Evolutionary conservation across 2,888 invertebrate genomes (phyloP).

Genomic region (Sarcophaga variegata): DNA sequence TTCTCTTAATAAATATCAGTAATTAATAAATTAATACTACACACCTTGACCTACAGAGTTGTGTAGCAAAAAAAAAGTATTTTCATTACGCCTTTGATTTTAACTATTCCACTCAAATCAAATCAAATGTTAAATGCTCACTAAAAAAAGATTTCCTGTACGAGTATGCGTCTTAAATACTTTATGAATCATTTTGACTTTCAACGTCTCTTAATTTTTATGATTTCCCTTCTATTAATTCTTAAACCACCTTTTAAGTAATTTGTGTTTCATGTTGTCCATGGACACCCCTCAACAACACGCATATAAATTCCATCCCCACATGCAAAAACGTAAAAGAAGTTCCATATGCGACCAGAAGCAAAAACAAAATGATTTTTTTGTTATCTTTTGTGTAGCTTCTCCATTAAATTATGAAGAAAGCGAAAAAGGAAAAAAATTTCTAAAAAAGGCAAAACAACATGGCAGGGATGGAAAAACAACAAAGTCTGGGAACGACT

Average conservation of each 20-base stretch:
- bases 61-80: not conserved
- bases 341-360: conserved; percentile 59
- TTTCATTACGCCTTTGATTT: not conserved
- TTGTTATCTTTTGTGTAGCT: conserved; percentile 22
- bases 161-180: not conserved
- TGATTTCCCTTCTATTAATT: conserved; percentile 46
- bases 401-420: conserved; percentile 23
- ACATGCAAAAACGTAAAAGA: conserved; percentile 17
- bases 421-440: not conserved
- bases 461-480: conserved; percentile 13
- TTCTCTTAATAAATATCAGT: not conserved
- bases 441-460: conserved; percentile 1
- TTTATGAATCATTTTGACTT: conserved; percentile 54
- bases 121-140: not conserved
- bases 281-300: conserved; percentile 25
- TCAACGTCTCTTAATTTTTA: conserved; percentile 45
- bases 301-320: not conserved
- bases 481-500: conserved; percentile 38
- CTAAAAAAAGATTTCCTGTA: not conserved
- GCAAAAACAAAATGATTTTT: conserved; percentile 10
- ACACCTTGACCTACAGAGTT: not conserved
- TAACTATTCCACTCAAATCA: not conserved
- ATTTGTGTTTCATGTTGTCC: conserved; percentile 49
- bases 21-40: not conserved
- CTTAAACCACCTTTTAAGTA: conserved; percentile 37